Percentiles rank a stretch among this genome's conserved stretches.
phyloP scores from a whole-genome alignment of 2,888 invertebrate genomes.

The Cantharis flavilabris region DNA sequence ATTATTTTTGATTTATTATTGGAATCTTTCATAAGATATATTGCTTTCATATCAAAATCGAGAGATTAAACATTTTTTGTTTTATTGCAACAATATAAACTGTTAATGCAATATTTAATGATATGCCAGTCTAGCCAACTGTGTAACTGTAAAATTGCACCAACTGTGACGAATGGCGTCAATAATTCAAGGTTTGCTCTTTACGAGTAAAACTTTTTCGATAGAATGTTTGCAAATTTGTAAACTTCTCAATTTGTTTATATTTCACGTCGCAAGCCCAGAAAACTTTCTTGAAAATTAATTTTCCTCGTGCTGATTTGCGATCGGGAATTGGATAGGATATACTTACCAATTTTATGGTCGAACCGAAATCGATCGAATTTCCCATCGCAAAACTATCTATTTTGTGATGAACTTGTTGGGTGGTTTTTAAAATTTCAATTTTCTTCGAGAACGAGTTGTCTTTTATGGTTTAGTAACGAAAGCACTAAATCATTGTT shows the following conservation, averaged over 20 bases:
- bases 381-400: neutral
- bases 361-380: slow-evolving; percentile 12
- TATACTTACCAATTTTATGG: neutral
- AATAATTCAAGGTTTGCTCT: slow-evolving; percentile 19
- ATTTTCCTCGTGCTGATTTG: neutral
- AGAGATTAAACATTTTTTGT: neutral
- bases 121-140: slow-evolving; percentile 20
- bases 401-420: slow-evolving; percentile 13
- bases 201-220: slow-evolving; percentile 1
- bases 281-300: neutral
- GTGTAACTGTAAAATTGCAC: slow-evolving; percentile 22
- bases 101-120: slow-evolving; percentile 21
- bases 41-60: neutral
- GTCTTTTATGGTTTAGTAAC: neutral
- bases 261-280: neutral
- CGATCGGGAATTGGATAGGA: neutral
- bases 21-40: neutral
- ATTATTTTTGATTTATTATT: neutral
- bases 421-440: neutral
- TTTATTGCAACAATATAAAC: neutral
- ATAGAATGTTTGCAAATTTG: neutral
- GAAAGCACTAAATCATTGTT: neutral
- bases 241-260: neutral
- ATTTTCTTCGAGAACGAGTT: neutral
- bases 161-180: slow-evolving; percentile 27